phyloP scores from a whole-genome alignment of 2,113 vertebrate species.

The Periophthalmus modestus region DNA sequence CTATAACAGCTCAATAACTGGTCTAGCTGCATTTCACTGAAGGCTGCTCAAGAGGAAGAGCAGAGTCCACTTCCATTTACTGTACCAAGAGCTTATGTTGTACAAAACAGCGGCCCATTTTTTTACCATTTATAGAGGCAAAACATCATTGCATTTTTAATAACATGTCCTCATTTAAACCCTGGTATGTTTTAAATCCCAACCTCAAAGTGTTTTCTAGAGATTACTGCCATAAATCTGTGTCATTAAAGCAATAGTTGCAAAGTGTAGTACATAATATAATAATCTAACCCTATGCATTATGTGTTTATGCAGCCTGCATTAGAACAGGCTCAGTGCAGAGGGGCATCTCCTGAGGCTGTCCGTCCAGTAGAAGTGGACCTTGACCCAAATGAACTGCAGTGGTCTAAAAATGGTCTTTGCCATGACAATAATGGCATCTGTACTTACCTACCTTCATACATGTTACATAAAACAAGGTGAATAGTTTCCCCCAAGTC shows the following conservation, averaged over 20 bases:
- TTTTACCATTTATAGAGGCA: neutral
- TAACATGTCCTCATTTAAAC: conserved; percentile 75
- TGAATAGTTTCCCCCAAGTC: neutral
- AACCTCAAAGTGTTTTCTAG: conserved; percentile 80
- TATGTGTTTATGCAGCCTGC: neutral
- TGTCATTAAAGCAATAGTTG: conserved; percentile 25
- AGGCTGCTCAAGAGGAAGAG: conserved; percentile 19
- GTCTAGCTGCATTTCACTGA: conserved; percentile 36
- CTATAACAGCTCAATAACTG: conserved; percentile 49
- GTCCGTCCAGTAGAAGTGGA: neutral
- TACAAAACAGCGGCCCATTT: neutral
- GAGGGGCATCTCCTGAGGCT: neutral
- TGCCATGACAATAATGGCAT: conserved; percentile 1
- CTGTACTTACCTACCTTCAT: neutral
- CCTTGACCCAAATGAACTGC: neutral
- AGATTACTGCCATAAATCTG: conserved; percentile 86
- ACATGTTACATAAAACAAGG: neutral
- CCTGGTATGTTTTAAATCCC: conserved; percentile 80
- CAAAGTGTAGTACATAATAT: conserved; percentile 11
- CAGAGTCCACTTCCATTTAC: neutral
- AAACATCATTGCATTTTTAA: neutral
- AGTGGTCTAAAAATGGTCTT: neutral
- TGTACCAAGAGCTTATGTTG: neutral
- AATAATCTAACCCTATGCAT: neutral
- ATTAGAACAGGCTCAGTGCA: neutral